Evolutionary conservation across 2,888 invertebrate genomes (phyloP).

Genomic region (Strigamia crassipes): DNA sequence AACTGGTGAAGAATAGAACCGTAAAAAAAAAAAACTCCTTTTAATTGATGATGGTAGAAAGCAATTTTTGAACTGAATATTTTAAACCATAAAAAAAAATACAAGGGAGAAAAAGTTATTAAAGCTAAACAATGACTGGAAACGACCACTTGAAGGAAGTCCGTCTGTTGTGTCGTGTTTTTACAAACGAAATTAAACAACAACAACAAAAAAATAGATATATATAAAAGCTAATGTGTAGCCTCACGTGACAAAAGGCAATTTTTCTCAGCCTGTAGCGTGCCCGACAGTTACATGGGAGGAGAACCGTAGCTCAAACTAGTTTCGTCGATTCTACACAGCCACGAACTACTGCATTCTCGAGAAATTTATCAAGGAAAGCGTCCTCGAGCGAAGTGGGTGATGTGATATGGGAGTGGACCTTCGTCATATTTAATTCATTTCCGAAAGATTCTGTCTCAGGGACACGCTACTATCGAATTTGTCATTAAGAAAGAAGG

Average conservation of each 20-base stretch:
- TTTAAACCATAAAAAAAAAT: background rate
- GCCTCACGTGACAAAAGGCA: constrained; percentile 41
- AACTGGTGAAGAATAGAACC: constrained; percentile 2
- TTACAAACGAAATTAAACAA: background rate
- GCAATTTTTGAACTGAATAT: constrained; percentile 32
- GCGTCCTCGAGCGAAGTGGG: constrained; percentile 49
- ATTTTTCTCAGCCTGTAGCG: constrained; percentile 43
- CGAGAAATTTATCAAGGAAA: constrained; percentile 44
- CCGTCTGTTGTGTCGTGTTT: background rate
- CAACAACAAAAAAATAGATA: background rate
- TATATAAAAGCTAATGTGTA: background rate
- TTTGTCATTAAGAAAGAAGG: constrained; percentile 49
- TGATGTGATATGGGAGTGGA: constrained; percentile 49
- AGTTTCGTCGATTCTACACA: background rate
- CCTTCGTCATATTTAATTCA: constrained; percentile 48
- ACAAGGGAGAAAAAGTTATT: background rate
- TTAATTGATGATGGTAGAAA: constrained; percentile 22
- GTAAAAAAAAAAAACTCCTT: background rate
- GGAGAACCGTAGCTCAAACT: constrained; percentile 33
- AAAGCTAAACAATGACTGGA: background rate
- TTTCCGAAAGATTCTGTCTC: constrained; percentile 27
- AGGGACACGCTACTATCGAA: constrained; percentile 47
- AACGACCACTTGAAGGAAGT: background rate
- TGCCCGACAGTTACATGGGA: constrained; percentile 8
- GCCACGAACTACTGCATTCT: constrained; percentile 46